Evolutionary conservation across 2,888 invertebrate genomes (phyloP).

Genomic region (Chromoteleia sp.): DNA sequence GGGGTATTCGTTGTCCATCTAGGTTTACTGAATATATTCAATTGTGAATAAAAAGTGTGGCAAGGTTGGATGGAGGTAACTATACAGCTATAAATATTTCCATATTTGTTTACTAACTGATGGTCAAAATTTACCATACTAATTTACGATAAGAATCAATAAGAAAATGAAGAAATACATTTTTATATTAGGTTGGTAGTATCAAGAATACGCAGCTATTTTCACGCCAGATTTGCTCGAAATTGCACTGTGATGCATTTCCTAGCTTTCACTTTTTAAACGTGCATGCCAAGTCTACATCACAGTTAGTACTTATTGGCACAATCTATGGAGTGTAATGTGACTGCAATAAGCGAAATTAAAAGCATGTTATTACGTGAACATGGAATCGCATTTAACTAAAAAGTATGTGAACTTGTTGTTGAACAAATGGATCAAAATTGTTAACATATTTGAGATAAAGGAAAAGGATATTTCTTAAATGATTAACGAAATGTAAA

Average conservation of each 20-base stretch:
- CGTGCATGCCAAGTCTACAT: slow-evolving; percentile 34
- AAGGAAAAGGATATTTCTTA: slow-evolving; percentile 40
- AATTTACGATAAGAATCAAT: too few species aligned
- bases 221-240: slow-evolving; percentile 10
- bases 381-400: slow-evolving; percentile 45
- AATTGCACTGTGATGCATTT: slow-evolving; percentile 38
- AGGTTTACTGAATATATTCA: too few species aligned
- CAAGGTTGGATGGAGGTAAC: too few species aligned
- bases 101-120: too few species aligned
- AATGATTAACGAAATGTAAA: slow-evolving; percentile 34
- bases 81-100: too few species aligned
- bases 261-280: slow-evolving; percentile 63
- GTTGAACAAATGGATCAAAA: slow-evolving; percentile 29
- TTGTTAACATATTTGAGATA: slow-evolving; percentile 6
- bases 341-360: slow-evolving; percentile 51
- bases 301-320: slow-evolving; percentile 47
- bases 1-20: too few species aligned
- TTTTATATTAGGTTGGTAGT: background rate
- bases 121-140: too few species aligned
- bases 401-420: slow-evolving; percentile 44
- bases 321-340: slow-evolving; percentile 47
- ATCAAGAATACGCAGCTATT: background rate
- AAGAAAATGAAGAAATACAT: too few species aligned
- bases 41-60: too few species aligned
- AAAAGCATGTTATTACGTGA: slow-evolving; percentile 57